These are phyloP conservation scores for Papilio protenor DNA, from an alignment of 2,888 invertebrate genomes.

Conservation along the genomic window DNA sequence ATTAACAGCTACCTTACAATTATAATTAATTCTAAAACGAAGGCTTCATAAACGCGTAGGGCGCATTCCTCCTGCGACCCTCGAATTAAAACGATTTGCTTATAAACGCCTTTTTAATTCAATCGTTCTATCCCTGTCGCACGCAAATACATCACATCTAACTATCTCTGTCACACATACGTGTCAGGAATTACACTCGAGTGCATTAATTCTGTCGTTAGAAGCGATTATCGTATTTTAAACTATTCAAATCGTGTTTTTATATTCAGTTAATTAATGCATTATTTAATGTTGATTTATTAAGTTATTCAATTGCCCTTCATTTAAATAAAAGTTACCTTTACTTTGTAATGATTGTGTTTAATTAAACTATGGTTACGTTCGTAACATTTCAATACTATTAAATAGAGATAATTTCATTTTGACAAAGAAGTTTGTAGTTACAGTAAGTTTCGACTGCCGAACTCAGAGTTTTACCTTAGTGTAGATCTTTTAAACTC, in stretches of 20 bases:
- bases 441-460: background rate
- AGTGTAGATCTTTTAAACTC: background rate
- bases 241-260: conserved; percentile 14
- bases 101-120: conserved; percentile 20
- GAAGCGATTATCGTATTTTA: conserved; percentile 26
- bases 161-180: conserved; percentile 8
- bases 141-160: background rate
- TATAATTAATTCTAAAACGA: background rate
- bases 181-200: conserved; percentile 5
- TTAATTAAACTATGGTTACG: background rate
- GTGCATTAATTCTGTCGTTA: conserved; percentile 9
- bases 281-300: conserved; percentile 11
- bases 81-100: conserved; percentile 17
- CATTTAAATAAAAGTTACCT: background rate
- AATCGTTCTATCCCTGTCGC: background rate
- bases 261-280: background rate
- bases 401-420: no score
- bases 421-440: background rate
- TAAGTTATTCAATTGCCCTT: conserved; percentile 1
- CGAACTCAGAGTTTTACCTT: no score
- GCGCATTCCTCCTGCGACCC: background rate
- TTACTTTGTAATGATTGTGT: background rate
- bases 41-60: background rate
- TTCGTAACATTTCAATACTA: background rate
- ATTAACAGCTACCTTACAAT: background rate